Evolutionary conservation across 2,888 invertebrate genomes (phyloP), one percentile per base, ranked within the genome.

Genomic region (Heliconius charithonia): DNA sequence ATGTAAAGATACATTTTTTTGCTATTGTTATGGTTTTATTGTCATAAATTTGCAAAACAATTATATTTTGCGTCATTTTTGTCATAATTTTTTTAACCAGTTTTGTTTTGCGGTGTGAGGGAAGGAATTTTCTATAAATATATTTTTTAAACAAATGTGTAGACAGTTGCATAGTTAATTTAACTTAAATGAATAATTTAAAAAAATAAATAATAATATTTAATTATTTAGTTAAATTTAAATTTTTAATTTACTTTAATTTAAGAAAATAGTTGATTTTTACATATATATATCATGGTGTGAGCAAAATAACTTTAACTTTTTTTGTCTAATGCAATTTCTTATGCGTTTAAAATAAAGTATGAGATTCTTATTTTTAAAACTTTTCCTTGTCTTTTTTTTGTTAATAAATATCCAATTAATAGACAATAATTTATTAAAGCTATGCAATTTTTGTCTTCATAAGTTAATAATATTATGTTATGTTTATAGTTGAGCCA

Each of bases 91-190:
- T 37, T n/a, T 13, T 41, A 37, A 25, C 6, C 37, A 37, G 27
- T 22, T 66, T 66, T 45, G 9, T 69, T 69, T n/a, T 67, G 37
- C n/a, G 67, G 67, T 67, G 37, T 67, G 37, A 67, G 67, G 37
- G n/a, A 37, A 67, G 7, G 4, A 9, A 37, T 67, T 19, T 37
- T 22, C n/a, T n/a, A 13, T 12, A 41, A 6, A 41, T 25, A 13
- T 4, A 32, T n/a, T 22, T n/a, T 37, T 37, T 9, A 13, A 37
- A 41, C n/a, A 37, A 6, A n/a, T 41, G 25, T 66, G 37, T 66
- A 10, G 19, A 32, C 22, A 66, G n/a, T n/a, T 67, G 37, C 37
- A 67, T 37, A 67, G 22, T 37, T 12, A 19, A 19, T 51, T 51
- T 41, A 41, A 41, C 41, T 13, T 41, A 41, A 41, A 41, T 41